phyloP scores from a whole-genome alignment of 2,888 invertebrate species.

The Macaria notata region DNA sequence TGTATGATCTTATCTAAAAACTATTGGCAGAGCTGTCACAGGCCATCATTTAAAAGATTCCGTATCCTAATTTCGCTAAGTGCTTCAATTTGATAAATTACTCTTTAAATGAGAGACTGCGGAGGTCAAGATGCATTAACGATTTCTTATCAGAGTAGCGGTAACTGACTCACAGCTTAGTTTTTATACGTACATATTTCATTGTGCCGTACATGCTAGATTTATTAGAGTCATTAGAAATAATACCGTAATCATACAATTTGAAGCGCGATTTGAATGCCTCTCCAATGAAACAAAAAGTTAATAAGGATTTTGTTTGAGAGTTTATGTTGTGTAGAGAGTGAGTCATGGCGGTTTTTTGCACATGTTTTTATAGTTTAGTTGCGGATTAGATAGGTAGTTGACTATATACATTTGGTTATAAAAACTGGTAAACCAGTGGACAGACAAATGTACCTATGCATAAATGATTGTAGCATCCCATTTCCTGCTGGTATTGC shows the following conservation, averaged over 20 bases:
- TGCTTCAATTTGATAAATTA: constrained; percentile 35
- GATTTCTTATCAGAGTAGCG: constrained; percentile 32
- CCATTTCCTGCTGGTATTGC: no score
- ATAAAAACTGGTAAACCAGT: no score
- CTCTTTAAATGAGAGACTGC: constrained; percentile 23
- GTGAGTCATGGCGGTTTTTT: constrained; percentile 8
- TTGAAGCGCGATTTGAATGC: constrained; percentile 12
- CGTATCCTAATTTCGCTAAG: constrained; percentile 36
- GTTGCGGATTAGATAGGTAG: no score
- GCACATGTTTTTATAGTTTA: neutral
- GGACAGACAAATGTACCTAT: no score
- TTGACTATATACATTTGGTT: no score
- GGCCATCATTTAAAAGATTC: constrained; percentile 18
- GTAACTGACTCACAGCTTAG: constrained; percentile 22
- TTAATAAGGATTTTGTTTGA: constrained; percentile 9
- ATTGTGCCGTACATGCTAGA: constrained; percentile 13
- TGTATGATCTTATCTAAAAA: neutral
- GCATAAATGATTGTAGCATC: no score
- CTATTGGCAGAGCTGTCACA: constrained; percentile 12
- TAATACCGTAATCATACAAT: constrained; percentile 18
- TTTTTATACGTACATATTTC: constrained; percentile 14
- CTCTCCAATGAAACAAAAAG: constrained; percentile 10
- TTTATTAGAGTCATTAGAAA: constrained; percentile 28
- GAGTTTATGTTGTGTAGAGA: neutral
- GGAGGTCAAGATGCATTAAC: constrained; percentile 30